phyloP scores from a whole-genome alignment of 2,888 invertebrate species.

The Lamproptera curius region DNA sequence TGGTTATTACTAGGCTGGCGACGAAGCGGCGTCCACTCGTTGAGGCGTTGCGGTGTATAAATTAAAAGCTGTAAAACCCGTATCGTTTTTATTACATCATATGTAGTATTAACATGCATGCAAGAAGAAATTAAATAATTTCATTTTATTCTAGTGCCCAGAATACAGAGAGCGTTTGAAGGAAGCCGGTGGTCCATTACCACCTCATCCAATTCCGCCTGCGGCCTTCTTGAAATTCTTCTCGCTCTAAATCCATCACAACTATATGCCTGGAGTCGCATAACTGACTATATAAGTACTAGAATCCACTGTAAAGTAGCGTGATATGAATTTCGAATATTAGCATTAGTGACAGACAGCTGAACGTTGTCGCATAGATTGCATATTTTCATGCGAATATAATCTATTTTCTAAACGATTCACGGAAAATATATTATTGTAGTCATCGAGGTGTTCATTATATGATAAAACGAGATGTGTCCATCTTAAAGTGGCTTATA shows the following conservation, averaged over 20 bases:
- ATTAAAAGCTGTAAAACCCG: neutral
- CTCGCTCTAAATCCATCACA: constrained; percentile 80
- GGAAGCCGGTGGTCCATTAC: constrained; percentile 86
- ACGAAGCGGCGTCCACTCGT: too few relatives aligned
- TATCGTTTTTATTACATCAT: neutral
- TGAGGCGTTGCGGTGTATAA: too few relatives aligned
- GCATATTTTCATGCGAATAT: neutral
- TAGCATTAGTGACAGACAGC: constrained; percentile 2
- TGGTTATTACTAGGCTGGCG: too few relatives aligned
- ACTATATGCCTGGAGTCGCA: constrained; percentile 10
- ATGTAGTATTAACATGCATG: too few relatives aligned
- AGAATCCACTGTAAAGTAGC: neutral
- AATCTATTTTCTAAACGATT: neutral
- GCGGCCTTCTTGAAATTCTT: constrained; percentile 95
- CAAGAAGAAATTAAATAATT: too few relatives aligned
- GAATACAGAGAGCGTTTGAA: constrained; percentile 88
- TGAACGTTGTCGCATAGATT: neutral
- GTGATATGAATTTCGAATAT: neutral
- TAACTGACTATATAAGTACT: constrained; percentile 7
- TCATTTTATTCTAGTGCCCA: constrained; percentile 82
- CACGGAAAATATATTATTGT: neutral
- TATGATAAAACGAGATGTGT: constrained; percentile 15
- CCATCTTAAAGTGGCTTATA: too few relatives aligned
- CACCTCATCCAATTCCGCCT: constrained; percentile 91
- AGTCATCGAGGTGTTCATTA: neutral